Conservation (phyloP, 2,888 invertebrate species). For the Lycophotia porphyrea region DNA sequence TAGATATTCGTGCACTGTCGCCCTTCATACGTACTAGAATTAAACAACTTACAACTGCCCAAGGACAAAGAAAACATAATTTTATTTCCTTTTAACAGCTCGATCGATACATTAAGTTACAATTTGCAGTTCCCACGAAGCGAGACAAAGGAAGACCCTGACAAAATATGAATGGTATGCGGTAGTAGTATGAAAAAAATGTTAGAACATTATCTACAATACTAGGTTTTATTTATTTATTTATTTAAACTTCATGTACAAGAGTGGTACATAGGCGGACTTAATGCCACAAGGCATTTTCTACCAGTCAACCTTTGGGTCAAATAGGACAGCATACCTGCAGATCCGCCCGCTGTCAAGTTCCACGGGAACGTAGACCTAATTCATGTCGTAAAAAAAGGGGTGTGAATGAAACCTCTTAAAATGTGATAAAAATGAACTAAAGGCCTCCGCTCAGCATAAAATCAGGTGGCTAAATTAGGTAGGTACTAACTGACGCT, state of each 20-base stretch:
- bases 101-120: constrained; percentile 31
- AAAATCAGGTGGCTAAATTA: neutral
- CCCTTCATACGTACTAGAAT: neutral
- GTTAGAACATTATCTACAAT: neutral
- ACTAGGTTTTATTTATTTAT: no score
- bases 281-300: no score
- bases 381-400: neutral
- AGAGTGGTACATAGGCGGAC: no score
- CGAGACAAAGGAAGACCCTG: constrained; percentile 36
- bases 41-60: constrained; percentile 1
- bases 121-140: constrained; percentile 32
- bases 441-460: neutral
- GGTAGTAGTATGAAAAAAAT: constrained; percentile 1
- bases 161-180: constrained; percentile 52
- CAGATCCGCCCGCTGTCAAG: no score
- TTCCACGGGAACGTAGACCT: neutral
- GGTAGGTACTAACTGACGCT: neutral
- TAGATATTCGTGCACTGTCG: no score
- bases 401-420: neutral
- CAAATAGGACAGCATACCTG: no score
- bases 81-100: constrained; percentile 21
- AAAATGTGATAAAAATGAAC: neutral
- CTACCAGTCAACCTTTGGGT: no score
- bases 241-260: no score
- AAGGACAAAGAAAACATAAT: constrained; percentile 36